Conservation (phyloP, 2,888 invertebrate species). For the Psylliodes chrysocephalus region DNA sequence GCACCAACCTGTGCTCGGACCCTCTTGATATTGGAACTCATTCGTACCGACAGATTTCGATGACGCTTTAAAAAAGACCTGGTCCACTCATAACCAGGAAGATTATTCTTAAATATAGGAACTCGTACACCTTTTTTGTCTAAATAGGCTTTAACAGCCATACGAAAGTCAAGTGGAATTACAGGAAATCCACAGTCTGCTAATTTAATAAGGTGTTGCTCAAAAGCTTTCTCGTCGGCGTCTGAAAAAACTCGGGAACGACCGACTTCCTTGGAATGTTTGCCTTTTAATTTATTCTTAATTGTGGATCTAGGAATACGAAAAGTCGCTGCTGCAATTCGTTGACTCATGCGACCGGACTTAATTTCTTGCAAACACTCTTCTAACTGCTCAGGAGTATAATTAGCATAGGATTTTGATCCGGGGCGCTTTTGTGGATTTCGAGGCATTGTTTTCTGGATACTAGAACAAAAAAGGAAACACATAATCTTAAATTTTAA, state of each 20-base stretch:
- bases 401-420: neutral
- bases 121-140: too few species aligned
- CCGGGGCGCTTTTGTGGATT: slow-evolving; percentile 1
- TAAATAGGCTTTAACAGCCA: too few species aligned
- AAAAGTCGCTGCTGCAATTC: slow-evolving; percentile 1
- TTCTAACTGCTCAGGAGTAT: neutral
- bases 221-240: too few species aligned
- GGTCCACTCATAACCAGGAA: neutral
- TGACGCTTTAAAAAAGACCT: too few species aligned
- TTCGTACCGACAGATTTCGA: neutral
- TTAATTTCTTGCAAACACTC: slow-evolving; percentile 10
- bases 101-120: too few species aligned
- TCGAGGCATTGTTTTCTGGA: slow-evolving; percentile 4
- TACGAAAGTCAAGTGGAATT: too few species aligned
- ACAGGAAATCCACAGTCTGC: too few species aligned
- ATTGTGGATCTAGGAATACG: neutral
- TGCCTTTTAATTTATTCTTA: neutral
- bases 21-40: neutral
- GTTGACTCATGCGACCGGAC: slow-evolving; percentile 6
- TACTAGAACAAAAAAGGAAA: too few species aligned
- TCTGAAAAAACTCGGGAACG: too few species aligned
- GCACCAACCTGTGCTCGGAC: neutral
- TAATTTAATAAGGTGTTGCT: too few species aligned
- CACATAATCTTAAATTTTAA: too few species aligned
- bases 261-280: neutral